Base-by-base conservation (phyloP, 92 coral and sea anemone species). In the Epizoanthus rinbou region DNA sequence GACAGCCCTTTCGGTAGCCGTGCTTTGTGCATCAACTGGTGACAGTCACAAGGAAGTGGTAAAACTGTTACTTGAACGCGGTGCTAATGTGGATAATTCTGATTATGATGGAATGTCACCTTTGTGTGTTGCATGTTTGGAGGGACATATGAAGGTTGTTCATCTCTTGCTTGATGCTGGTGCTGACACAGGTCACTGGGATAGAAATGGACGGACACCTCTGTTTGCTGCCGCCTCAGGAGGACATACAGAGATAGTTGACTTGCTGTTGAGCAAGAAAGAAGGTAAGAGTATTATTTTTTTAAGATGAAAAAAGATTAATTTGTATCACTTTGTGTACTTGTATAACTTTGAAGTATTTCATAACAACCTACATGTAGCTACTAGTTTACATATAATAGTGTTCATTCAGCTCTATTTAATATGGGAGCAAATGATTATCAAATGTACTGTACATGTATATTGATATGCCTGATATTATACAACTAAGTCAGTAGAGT, bases 161-260 rank as follows among this genome's bases (percentile, higher is more conserved):
- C 93, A 90, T 74, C 75, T 94, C 57, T 79, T 97, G 33, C 74
- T 97, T 21, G 88, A 89, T 24, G 93, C 83, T 35, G 91, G 94
- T 72, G 98, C 99, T 4, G 99, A 97, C 52, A 85, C 82, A 2
- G 94, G 97, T 17, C 99, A 97, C 86, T 97, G 99, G 99, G 99
- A 97, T 79, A 88, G 99, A 68, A 91, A 97, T 90, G 98, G 99
- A 17, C 87, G 98, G 35, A 97, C 99, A 19, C 99, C 99, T 25
- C 81, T 97, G 43, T 92, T 97, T 93, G 94, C 98, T 6, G 99
- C 99, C 0, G 98, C 99, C 7, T 98, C 99, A 33, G 91, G 89
- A 88, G 99, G 99, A 22, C 98, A 97, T 69, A 86, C 87, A n/a
- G 86, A 84, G 3, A 91, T 97, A 63, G 91, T 97, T 3, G 89